A percentile compares a stretch with the other conserved stretches of the same genome.
phyloP scores from a whole-genome alignment of 1,140 invertebrate genomes.

The Drosophila orosa region DNA sequence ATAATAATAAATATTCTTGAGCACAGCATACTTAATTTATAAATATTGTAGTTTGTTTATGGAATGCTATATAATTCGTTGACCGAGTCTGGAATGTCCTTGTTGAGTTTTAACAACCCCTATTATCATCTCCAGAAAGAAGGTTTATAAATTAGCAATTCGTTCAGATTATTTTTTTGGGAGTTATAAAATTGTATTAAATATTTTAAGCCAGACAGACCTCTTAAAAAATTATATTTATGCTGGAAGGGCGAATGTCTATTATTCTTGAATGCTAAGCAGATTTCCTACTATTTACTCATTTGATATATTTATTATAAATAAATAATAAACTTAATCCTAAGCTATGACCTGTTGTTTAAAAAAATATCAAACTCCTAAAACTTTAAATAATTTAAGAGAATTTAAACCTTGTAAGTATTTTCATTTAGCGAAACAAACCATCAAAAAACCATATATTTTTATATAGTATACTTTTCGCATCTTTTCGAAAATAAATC shows the following conservation, averaged over 20 bases:
- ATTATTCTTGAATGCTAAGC: too few species aligned
- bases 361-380: too few species aligned
- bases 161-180: background rate
- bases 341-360: too few species aligned
- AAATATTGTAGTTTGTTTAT: background rate
- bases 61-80: background rate
- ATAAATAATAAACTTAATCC: too few species aligned
- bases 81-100: background rate
- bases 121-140: background rate
- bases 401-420: too few species aligned
- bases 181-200: background rate
- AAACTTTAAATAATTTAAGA: too few species aligned
- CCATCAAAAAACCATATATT: accelerated
- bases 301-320: too few species aligned
- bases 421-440: background rate
- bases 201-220: background rate
- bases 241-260: too few species aligned
- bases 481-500: background rate
- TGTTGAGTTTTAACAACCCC: too few species aligned
- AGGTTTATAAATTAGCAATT: background rate
- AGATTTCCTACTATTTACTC: too few species aligned
- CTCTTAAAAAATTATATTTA: too few species aligned
- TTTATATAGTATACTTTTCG: background rate
- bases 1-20: background rate
- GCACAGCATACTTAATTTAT: background rate